Conservation (phyloP, 2,888 invertebrate genomes). For the Lochmaea crataegi region DNA sequence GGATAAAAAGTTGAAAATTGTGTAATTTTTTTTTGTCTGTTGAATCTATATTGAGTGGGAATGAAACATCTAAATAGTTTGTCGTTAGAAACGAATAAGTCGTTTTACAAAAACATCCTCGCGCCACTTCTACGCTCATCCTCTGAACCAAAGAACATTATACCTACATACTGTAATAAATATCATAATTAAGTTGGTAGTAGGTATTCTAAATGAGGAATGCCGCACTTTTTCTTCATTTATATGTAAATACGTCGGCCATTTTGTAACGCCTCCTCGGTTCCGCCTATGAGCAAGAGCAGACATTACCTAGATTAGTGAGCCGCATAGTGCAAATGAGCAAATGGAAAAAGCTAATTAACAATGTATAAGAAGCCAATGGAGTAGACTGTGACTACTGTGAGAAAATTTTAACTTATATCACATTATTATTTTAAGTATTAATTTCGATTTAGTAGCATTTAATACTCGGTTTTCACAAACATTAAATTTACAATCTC, state of each 20-base stretch:
- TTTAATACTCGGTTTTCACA: neutral
- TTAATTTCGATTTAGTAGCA: neutral
- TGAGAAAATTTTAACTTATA: neutral
- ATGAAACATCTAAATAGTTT: neutral
- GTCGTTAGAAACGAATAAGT: neutral
- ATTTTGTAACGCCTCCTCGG: slow-evolving; percentile 59
- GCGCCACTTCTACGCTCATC: neutral
- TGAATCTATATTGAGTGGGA: too few species aligned
- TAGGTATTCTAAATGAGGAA: slow-evolving; percentile 36
- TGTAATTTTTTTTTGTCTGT: too few species aligned
- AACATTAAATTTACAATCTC: too few species aligned
- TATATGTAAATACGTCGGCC: slow-evolving; percentile 60
- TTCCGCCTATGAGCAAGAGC: slow-evolving; percentile 50
- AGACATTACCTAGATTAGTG: slow-evolving; percentile 50
- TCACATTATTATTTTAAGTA: neutral
- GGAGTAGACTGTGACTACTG: neutral
- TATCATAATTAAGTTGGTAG: slow-evolving; percentile 43
- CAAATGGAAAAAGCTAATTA: slow-evolving; percentile 23
- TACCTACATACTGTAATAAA: slow-evolving; percentile 24
- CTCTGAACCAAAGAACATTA: slow-evolving; percentile 5
- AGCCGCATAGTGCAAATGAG: slow-evolving; percentile 19
- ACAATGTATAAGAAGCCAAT: slow-evolving; percentile 24
- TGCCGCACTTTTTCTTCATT: slow-evolving; percentile 55
- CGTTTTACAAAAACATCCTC: neutral
- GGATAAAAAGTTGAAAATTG: too few species aligned